Conservation (phyloP, 2,888 invertebrate genomes). For the Diaprepes abbreviatus region DNA sequence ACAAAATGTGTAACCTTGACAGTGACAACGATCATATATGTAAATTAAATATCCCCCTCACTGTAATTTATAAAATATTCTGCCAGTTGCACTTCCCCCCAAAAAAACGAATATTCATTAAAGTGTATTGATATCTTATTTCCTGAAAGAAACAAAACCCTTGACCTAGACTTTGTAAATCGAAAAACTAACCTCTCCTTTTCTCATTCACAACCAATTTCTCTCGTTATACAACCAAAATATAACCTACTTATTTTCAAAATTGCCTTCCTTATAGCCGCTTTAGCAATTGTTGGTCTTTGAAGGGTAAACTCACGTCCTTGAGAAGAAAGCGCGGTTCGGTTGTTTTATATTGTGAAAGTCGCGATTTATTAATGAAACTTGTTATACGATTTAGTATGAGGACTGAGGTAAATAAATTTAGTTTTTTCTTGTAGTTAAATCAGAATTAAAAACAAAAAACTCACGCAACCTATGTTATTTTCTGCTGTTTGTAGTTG, state of each 20-base stretch:
- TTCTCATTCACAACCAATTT: background rate
- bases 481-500: too few relatives aligned
- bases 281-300: constrained; percentile 43
- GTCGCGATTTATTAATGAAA: constrained; percentile 47
- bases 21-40: too few relatives aligned
- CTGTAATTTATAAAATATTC: too few relatives aligned
- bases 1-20: constrained; percentile 35
- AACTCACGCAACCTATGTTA: too few relatives aligned
- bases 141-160: background rate
- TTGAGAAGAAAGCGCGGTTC: constrained; percentile 51
- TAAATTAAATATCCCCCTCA: too few relatives aligned
- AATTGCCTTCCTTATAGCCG: constrained; percentile 3
- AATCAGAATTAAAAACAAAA: too few relatives aligned
- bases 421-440: too few relatives aligned
- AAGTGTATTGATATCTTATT: too few relatives aligned
- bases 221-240: constrained; percentile 15
- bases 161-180: constrained; percentile 32
- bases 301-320: constrained; percentile 51
- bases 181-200: constrained; percentile 22
- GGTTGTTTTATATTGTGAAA: constrained; percentile 28
- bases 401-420: constrained; percentile 1
- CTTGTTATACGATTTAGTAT: constrained; percentile 44
- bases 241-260: constrained; percentile 14
- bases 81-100: background rate
- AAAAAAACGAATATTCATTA: too few relatives aligned